Evolutionary conservation across 1,140 invertebrate genomes (phyloP).

Genomic region (Acarapis woodi): DNA sequence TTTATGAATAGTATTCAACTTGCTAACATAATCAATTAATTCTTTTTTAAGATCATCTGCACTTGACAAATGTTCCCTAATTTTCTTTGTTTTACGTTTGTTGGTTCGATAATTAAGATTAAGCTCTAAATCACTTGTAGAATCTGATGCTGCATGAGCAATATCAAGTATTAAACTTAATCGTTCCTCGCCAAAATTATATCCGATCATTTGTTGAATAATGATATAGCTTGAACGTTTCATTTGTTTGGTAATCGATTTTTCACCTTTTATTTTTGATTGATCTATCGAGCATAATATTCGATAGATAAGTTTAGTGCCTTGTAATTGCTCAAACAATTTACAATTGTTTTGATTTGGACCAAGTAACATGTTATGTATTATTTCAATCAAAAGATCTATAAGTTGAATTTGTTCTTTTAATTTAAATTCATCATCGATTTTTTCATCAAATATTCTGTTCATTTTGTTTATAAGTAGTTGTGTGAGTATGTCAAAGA

Average conservation of each 20-base stretch:
- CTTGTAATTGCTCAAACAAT: slow-evolving; percentile 8
- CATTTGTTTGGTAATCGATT: slow-evolving; percentile 2
- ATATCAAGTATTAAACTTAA: slow-evolving; percentile 67
- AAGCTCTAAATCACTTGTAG: background rate
- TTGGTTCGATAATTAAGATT: no score
- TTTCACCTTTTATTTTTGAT: background rate
- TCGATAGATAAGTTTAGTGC: slow-evolving; percentile 8
- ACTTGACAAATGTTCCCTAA: no score
- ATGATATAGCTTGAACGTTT: slow-evolving; percentile 15
- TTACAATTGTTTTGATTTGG: slow-evolving; percentile 10
- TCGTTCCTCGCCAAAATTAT: slow-evolving; percentile 71
- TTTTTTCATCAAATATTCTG: background rate
- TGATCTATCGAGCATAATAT: background rate
- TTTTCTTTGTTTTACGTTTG: no score
- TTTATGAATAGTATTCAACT: no score
- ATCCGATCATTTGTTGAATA: slow-evolving; percentile 52
- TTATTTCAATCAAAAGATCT: slow-evolving; percentile 2
- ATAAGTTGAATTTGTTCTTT: no score
- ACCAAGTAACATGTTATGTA: slow-evolving; percentile 5
- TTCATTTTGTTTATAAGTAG: slow-evolving; percentile 1
- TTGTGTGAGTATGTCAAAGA: slow-evolving; percentile 33
- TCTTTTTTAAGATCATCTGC: no score
- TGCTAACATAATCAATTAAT: no score
- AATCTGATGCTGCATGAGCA: slow-evolving; percentile 46
- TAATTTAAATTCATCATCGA: background rate